Conservation (phyloP, 2,113 vertebrate genomes). For the Hippolais icterina region DNA sequence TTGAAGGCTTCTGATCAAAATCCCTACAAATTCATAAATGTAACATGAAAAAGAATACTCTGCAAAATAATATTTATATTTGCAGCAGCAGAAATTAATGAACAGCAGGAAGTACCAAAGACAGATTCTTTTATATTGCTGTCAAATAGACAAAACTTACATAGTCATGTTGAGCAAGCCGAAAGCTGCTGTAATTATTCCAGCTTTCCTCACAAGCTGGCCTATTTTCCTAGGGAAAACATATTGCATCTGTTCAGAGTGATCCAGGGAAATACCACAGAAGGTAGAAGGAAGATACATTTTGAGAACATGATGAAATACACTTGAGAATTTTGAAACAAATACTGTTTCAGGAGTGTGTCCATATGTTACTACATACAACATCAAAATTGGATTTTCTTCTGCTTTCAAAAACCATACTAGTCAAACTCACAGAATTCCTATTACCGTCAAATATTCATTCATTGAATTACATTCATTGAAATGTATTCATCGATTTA, state of each 20-base stretch:
- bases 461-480: not conserved
- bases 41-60: not conserved
- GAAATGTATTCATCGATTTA: not conserved
- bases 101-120: not conserved
- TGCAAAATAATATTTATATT: not conserved
- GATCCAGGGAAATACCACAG: slow-evolving; percentile 27
- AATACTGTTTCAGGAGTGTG: not conserved
- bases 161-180: not conserved
- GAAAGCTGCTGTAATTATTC: slow-evolving; percentile 15
- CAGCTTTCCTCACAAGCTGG: slow-evolving; percentile 29
- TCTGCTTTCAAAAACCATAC: not conserved
- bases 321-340: slow-evolving; percentile 45
- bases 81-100: not conserved
- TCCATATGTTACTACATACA: slow-evolving; percentile 9
- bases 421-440: slow-evolving; percentile 1
- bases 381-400: not conserved
- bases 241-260: slow-evolving; percentile 10
- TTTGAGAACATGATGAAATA: slow-evolving; percentile 30
- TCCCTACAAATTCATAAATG: not conserved
- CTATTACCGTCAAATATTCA: not conserved
- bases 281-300: slow-evolving; percentile 31
- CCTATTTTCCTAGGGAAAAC: not conserved
- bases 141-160: not conserved
- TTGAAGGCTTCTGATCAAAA: not conserved
- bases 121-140: not conserved